Evolutionary conservation across 2,888 invertebrate species (phyloP), one percentile per base, ranked within the genome.

Genomic region (Cyclophora punctaria): DNA sequence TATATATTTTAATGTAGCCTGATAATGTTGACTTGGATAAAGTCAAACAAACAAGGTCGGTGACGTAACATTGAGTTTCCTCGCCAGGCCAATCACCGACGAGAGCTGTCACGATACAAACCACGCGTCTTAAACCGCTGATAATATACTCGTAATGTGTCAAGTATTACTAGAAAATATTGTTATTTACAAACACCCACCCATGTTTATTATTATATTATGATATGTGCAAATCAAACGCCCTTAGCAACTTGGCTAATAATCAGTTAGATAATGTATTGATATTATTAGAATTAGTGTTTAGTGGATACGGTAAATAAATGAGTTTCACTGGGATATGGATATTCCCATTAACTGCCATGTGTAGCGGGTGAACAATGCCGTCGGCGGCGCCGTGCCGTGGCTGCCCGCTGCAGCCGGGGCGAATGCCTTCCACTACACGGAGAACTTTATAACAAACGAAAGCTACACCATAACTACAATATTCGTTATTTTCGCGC

Each of bases 11-110:
- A 20, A 20, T 20, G 20, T 20, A 20, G 20, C 20, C 20, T 20
- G 20, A 20, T 20, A 20, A 20, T 20, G 20, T 20, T 20, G 20
- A 20, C 20, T 20, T 20, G 20, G 20, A 20, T 20, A 20, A 72
- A 75, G 82, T 83, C 82, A 80, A 82, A 75, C 69, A 77, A 83
- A 81, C 86, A 85, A 86, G 83, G 85, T 80, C 79, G 69, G 71
- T 86, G 84, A 84, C 85, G 82, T 85, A 86, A 85, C 69, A 20
- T 20, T 20, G 20, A 20, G 20, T 20, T 20, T 20, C 20, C 20
- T 20, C 20, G 20, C 20, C 20, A 20, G 20, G 20, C 20, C 20
- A 20, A 20, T 20, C 20, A 20, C 20, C 20, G 20, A 20, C 20
- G 20, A 20, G 20, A 20, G 20, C 20, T 20, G 20, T 20, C 20